A percentile compares a stretch with the other conserved stretches of the same genome.
These are phyloP conservation scores for Crocuta crocuta DNA, from an alignment of 2,113 vertebrate species.

Conservation along the genomic window DNA sequence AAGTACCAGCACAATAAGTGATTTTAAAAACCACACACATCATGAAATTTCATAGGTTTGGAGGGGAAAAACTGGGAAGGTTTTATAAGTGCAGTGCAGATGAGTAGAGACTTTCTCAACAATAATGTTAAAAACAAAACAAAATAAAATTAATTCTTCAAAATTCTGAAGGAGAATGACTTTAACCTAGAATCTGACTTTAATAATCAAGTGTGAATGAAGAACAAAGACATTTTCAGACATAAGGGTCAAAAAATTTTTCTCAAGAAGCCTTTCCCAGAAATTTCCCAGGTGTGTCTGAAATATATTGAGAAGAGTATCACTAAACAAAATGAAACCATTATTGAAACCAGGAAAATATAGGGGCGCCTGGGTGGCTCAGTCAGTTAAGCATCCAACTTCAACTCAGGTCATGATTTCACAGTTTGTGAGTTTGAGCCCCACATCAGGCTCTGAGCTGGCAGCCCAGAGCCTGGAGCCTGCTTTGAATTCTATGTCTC, in stretches of 20 bases:
- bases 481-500: too few relatives aligned
- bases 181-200: background rate
- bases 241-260: background rate
- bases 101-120: background rate
- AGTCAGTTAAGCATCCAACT: too few relatives aligned
- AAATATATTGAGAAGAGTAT: constrained; percentile 18
- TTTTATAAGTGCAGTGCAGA: background rate
- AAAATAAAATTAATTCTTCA: background rate
- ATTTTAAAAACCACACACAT: background rate
- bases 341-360: constrained; percentile 32
- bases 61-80: background rate
- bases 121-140: background rate
- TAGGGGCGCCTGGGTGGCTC: too few relatives aligned
- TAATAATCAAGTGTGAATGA: background rate
- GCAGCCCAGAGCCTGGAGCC: too few relatives aligned
- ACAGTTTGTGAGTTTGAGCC: too few relatives aligned
- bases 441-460: too few relatives aligned
- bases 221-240: background rate
- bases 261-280: background rate
- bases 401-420: too few relatives aligned
- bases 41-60: background rate
- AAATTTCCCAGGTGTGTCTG: background rate
- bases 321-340: constrained; percentile 12
- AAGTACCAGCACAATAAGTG: background rate
- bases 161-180: constrained; percentile 3